Conservation (phyloP, 2,888 invertebrate genomes). For the Tyria jacobaeae region DNA sequence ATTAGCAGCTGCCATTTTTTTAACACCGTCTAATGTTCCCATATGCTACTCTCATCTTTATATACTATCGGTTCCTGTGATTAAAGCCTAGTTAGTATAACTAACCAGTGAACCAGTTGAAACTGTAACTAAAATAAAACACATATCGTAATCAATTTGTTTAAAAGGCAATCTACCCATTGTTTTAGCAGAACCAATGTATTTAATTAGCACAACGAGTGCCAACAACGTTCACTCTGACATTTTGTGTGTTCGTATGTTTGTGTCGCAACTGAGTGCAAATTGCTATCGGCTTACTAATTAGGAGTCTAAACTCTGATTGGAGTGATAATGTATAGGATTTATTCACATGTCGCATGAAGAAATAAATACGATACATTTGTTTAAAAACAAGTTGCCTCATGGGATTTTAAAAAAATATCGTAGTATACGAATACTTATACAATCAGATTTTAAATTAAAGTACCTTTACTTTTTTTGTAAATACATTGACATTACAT, state of each 20-base stretch:
- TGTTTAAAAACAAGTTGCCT: background rate
- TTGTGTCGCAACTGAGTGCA: slow-evolving; percentile 71
- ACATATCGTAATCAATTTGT: slow-evolving; percentile 41
- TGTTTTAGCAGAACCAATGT: slow-evolving; percentile 39
- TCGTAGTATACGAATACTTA: too few relatives aligned
- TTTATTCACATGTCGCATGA: slow-evolving; percentile 35
- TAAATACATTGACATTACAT: too few relatives aligned
- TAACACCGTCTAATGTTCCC: background rate
- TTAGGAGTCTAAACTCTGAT: slow-evolving; percentile 62
- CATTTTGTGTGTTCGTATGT: slow-evolving; percentile 76
- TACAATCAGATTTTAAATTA: too few relatives aligned
- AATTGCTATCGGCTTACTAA: slow-evolving; percentile 76
- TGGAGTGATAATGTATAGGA: slow-evolving; percentile 39
- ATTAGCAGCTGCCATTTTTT: too few relatives aligned
- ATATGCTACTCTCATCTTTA: background rate
- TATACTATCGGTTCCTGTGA: too few relatives aligned
- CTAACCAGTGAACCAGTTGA: background rate
- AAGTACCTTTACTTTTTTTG: too few relatives aligned
- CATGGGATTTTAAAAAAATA: background rate
- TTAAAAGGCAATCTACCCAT: slow-evolving; percentile 37
- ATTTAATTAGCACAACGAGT: slow-evolving; percentile 72
- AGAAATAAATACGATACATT: background rate
- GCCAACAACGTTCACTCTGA: slow-evolving; percentile 72
- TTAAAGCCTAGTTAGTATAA: background rate
- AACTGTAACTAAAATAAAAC: slow-evolving; percentile 6